Evolutionary conservation across 1,140 invertebrate species (phyloP).

Genomic region (Liolophura sinensis): DNA sequence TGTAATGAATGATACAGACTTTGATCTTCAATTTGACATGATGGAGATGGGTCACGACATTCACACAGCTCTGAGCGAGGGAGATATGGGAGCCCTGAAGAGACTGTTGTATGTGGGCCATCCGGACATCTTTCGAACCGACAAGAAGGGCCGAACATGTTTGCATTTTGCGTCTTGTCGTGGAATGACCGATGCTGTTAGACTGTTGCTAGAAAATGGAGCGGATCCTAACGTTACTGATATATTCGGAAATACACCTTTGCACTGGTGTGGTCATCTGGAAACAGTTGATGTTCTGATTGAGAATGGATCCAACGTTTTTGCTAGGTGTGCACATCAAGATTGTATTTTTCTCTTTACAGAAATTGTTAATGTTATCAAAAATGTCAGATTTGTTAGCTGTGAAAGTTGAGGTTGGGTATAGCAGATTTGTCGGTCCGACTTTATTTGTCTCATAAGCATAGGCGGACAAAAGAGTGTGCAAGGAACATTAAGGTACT

Average conservation of each 20-base stretch:
- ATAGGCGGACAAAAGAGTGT: background rate
- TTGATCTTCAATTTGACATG: conserved; percentile 11
- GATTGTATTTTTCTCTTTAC: background rate
- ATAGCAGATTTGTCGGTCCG: too few species aligned
- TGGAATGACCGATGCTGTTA: conserved; percentile 18
- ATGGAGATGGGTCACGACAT: conserved; percentile 23
- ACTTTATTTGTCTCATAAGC: background rate
- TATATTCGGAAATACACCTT: conserved; percentile 28
- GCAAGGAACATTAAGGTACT: background rate
- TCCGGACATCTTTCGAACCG: conserved; percentile 19
- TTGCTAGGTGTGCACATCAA: conserved; percentile 10
- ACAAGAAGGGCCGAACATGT: conserved; percentile 22
- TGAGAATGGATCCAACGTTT: conserved; percentile 20
- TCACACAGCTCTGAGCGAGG: conserved; percentile 18
- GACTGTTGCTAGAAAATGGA: conserved; percentile 18
- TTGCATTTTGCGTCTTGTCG: conserved; percentile 24
- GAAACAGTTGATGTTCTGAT: conserved; percentile 28
- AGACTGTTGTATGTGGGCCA: conserved; percentile 13
- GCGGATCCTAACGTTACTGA: conserved; percentile 23
- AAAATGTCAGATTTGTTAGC: background rate
- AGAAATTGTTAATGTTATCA: background rate
- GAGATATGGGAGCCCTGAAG: conserved; percentile 9
- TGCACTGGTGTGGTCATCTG: conserved; percentile 36
- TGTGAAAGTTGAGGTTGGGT: background rate
- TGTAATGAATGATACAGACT: background rate